Conservation (phyloP, 1,140 invertebrate genomes). For the Streblospio benedicti region DNA sequence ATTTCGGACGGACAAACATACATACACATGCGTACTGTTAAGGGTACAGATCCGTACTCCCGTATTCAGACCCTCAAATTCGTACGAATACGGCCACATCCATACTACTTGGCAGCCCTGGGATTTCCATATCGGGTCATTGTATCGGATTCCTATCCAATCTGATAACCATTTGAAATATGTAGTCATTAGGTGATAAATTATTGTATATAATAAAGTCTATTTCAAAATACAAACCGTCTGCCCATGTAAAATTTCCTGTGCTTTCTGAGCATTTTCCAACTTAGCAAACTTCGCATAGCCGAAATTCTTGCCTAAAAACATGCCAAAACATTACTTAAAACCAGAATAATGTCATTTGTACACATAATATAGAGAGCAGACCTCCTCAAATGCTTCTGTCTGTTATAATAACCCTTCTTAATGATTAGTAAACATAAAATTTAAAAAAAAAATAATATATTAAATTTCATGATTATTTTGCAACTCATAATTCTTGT, state of each 20-base stretch:
- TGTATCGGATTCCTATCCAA: too few species aligned
- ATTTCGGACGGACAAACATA: too few species aligned
- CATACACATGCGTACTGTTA: too few species aligned
- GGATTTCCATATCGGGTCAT: too few species aligned
- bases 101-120: too few species aligned
- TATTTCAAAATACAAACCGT: too few species aligned
- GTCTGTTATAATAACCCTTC: background rate
- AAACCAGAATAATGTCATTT: background rate
- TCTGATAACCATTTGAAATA: too few species aligned
- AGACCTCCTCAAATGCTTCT: background rate
- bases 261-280: conserved; percentile 69
- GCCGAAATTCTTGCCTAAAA: conserved; percentile 57
- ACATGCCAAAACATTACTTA: background rate
- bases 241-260: conserved; percentile 69
- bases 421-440: background rate
- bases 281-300: conserved; percentile 79
- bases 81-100: too few species aligned
- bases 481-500: background rate
- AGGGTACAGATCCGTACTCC: too few species aligned
- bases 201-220: too few species aligned
- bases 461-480: background rate
- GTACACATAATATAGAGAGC: background rate
- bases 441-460: background rate
- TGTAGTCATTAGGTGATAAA: too few species aligned
- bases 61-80: too few species aligned